Base-by-base conservation (phyloP, 1,140 invertebrate species). In the Amphibalanus amphitrite region DNA sequence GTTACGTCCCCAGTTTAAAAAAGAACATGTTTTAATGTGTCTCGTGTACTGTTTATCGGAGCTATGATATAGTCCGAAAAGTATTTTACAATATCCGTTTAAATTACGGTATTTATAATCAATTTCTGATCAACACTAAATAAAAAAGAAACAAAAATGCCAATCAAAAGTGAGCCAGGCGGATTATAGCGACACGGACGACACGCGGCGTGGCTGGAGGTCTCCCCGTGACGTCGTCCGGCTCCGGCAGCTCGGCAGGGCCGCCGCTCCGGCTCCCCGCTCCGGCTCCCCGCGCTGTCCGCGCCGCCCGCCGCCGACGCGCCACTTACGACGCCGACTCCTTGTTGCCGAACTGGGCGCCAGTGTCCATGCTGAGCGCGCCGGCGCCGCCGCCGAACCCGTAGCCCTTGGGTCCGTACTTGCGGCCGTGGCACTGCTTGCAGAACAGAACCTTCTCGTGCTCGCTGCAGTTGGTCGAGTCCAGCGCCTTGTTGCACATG, bases 311-410 rank as follows among this genome's bases (percentile, higher is more conserved):
- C n/a, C 64, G 64, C n/a, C n/a, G n/a, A n/a, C n/a, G n/a, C n/a
- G n/a, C n/a, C n/a, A 28, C 28, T 67, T 67, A 67, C n/a, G 65
- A 67, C 25, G 64, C 23, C 6, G 23, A n/a, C 26, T 65, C 64
- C 23, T 23, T 26, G 64, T 65, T 65, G 64, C 64, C 76, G 67
- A 74, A 71, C 67, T 75, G 74, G 38, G 70, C 71, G 38, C 74
- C 75, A 67, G 71, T 85, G 84, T 97, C 96, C 92, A 94, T 98
- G 82, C 91, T 95, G 75, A 99, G 86, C 80, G 92, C 92, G 73
- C 95, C 97, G 79, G 95, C 96, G 78, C 97, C 97, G 80, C 93
- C 91, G 75, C 97, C 97, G 82, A 98, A 99, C 76, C 97, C 97
- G 83, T 97, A 97, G 76, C 90, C 74, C 84, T 98, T 98, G 75